These are phyloP conservation scores for Ennomos fuscantarius DNA, from an alignment of 2,888 invertebrate genomes.

Conservation along the genomic window DNA sequence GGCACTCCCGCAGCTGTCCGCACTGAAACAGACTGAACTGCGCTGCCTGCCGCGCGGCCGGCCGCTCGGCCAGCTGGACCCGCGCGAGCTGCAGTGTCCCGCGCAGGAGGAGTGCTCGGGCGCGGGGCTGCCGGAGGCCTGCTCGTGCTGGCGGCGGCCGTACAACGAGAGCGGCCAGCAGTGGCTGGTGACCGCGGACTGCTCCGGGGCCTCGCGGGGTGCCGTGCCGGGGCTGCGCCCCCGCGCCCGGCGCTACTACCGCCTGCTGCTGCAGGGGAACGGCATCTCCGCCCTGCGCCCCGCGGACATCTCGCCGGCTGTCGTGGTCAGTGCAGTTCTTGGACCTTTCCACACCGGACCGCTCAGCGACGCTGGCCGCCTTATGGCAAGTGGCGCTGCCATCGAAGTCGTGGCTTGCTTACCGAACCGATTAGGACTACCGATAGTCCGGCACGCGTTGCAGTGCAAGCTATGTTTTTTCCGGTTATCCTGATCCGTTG, in stretches of 20 bases:
- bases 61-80: too few species aligned
- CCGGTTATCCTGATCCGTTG: too few species aligned
- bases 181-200: constrained; percentile 34
- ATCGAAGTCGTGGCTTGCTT: too few species aligned
- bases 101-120: neutral
- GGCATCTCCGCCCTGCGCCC: constrained; percentile 23
- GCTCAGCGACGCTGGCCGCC: too few species aligned
- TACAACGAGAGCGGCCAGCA: constrained; percentile 17
- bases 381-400: too few species aligned
- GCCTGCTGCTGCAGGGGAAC: constrained; percentile 19
- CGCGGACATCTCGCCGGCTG: neutral
- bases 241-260: neutral
- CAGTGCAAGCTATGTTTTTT: too few species aligned
- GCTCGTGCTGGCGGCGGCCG: constrained; percentile 2
- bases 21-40: too few species aligned
- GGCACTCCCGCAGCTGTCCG: constrained; percentile 51
- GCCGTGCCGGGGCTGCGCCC: neutral
- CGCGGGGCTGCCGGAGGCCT: constrained; percentile 23
- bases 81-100: constrained; percentile 37
- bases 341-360: too few species aligned
- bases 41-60: too few species aligned
- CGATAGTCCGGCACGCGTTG: too few species aligned
- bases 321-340: too few species aligned
- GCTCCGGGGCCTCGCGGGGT: constrained; percentile 12
- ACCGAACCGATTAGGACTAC: too few species aligned